Evolutionary conservation across 2,113 vertebrate genomes (phyloP).

Genomic region (Apodemus sylvaticus): DNA sequence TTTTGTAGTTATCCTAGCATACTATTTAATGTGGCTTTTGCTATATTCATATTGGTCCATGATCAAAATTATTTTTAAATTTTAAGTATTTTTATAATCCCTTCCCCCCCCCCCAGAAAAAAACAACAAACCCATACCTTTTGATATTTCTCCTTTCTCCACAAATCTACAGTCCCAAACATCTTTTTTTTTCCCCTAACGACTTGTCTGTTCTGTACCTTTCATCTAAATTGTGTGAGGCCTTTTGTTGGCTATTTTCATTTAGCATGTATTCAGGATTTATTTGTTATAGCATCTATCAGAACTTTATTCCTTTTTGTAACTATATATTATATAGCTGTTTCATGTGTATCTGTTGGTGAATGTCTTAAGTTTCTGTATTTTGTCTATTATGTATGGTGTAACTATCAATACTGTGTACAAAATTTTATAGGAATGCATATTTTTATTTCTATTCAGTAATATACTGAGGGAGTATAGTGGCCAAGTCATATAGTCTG

Average conservation of each 20-base stretch:
- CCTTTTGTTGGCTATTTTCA: conserved; percentile 25
- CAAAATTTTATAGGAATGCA: neutral
- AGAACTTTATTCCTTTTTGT: neutral
- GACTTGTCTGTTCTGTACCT: neutral
- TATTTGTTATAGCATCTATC: neutral
- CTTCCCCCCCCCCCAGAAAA: no score
- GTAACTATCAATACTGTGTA: conserved; percentile 13
- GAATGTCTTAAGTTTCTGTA: neutral
- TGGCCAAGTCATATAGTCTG: neutral
- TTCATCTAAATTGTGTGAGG: conserved; percentile 9
- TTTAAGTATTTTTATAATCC: conserved; percentile 17
- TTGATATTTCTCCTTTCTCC: neutral
- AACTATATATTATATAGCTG: neutral
- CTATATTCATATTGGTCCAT: neutral
- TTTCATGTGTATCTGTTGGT: neutral
- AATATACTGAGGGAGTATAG: neutral
- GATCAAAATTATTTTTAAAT: neutral
- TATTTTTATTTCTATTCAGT: conserved; percentile 24
- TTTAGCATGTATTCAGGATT: conserved; percentile 26
- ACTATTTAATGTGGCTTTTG: conserved; percentile 9
- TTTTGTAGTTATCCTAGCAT: neutral
- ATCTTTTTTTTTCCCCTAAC: neutral
- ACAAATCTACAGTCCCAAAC: neutral
- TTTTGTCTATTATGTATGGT: neutral
- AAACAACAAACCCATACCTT: neutral